These are phyloP conservation scores for Lethrus apterus DNA, from an alignment of 1,140 invertebrate species.

Conservation along the genomic window DNA sequence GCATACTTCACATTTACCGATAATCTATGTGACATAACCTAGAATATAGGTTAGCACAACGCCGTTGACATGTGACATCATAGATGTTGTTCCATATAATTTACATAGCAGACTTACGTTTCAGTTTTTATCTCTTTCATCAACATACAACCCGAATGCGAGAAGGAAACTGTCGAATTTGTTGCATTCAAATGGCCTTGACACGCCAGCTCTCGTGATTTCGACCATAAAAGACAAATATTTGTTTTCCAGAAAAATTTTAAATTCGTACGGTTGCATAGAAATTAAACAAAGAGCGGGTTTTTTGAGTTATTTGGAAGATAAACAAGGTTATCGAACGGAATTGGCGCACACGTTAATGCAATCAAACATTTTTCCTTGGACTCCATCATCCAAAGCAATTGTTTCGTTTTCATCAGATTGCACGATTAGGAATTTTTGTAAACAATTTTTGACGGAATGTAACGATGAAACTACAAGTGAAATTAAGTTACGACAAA, in stretches of 20 bases:
- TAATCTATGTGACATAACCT: too few species aligned
- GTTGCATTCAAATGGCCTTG: too few species aligned
- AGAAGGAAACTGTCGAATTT: too few species aligned
- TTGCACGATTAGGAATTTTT: slow-evolving; percentile 55
- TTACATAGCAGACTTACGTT: too few species aligned
- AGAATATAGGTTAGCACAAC: too few species aligned
- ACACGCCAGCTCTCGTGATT: too few species aligned
- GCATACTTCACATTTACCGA: too few species aligned
- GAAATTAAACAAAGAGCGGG: slow-evolving; percentile 85
- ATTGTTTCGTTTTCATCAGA: slow-evolving; percentile 63
- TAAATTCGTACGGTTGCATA: slow-evolving; percentile 58
- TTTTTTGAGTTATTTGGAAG: slow-evolving; percentile 78
- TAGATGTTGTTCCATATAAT: too few species aligned
- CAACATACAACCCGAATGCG: too few species aligned
- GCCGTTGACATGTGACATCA: too few species aligned
- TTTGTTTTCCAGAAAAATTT: slow-evolving; percentile 31
- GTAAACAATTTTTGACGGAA: slow-evolving; percentile 53
- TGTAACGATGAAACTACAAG: slow-evolving; percentile 10
- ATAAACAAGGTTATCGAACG: slow-evolving; percentile 80
- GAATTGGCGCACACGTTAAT: slow-evolving; percentile 77
- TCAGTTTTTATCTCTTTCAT: too few species aligned
- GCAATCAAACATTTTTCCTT: slow-evolving; percentile 64
- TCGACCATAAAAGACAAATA: too few species aligned
- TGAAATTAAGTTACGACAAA: slow-evolving; percentile 56
- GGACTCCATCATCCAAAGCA: slow-evolving; percentile 52